phyloP scores from a whole-genome alignment of 2,797 vertebrate species.

The Pantherophis alleghaniensis region DNA sequence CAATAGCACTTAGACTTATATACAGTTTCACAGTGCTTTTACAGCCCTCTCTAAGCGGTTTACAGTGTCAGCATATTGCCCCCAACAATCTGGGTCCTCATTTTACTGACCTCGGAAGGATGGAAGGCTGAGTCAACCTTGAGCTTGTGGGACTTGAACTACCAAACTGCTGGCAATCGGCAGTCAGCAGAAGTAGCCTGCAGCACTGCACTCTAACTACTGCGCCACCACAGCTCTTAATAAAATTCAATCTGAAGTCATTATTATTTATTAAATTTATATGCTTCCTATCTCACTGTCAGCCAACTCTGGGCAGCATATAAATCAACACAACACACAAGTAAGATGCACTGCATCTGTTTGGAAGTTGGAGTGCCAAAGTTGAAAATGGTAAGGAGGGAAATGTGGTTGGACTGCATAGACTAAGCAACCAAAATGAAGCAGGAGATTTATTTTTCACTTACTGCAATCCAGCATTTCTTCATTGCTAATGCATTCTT shows the following conservation, averaged over 20 bases:
- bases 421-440: not conserved
- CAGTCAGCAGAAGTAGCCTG: too few relatives aligned
- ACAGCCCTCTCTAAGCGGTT: too few relatives aligned
- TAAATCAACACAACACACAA: not conserved
- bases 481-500: not conserved
- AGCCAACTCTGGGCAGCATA: not conserved
- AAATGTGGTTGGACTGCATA: not conserved
- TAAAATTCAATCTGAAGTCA: not conserved
- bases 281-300: not conserved
- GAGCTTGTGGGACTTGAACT: too few relatives aligned
- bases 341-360: not conserved
- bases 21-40: too few relatives aligned
- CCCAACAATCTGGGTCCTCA: too few relatives aligned
- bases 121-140: too few relatives aligned
- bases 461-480: not conserved
- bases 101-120: too few relatives aligned
- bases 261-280: not conserved
- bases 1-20: too few relatives aligned
- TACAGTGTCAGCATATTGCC: too few relatives aligned
- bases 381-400: not conserved
- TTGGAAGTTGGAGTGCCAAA: not conserved
- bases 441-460: not conserved
- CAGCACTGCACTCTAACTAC: too few relatives aligned
- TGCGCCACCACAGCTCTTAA: too few relatives aligned
- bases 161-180: too few relatives aligned